Base-by-base conservation (phyloP, 2,888 invertebrate species). In the Polymixis flavicincta region DNA sequence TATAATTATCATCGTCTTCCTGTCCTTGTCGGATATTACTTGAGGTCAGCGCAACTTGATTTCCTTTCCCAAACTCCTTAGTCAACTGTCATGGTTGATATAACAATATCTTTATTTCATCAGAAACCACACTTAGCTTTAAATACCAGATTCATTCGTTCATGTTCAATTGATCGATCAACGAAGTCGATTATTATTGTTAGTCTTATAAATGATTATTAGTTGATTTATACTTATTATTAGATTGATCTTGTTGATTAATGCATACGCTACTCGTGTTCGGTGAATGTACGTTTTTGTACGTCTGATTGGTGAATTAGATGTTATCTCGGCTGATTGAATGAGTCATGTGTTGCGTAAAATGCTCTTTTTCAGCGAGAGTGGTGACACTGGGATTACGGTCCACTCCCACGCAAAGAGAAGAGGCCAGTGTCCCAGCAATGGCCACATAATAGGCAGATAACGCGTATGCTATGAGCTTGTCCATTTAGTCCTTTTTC, bases 181-280 rank as follows among this genome's bases (percentile, higher is more conserved):
- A 37, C 28, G n/a, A 9, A 64, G 14, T 52, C n/a, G 52, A 45
- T 50, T 8, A 67, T 66, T 37, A 66, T 28, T 61, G 72, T 55
- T 69, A 60, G 19, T 60, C 42, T 80, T 48, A 9, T 54, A 50
- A 45, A 22, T 19, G 64, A 71, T 69, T 60, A 82, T 55, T 57
- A 28, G 2, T 28, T 42, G 42, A 70, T 50, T 37, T 3, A 52
- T 32, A 52, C 6, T 19, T 52, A 57, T 75, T 32, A 67, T 32
- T 45, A 50, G 7, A 11, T 42, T 25, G 17, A 9, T 57, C 0
- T 52, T 65, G 9, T 60, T 54, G 42, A 69, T 71, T 78, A 63
- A 70, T 25, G 6, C 17, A 32, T 32, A 52, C 19, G 17, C 28
- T 42, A 32, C 37, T 54, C 13, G 32, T 76, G 14, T 57, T 2